A percentile compares a stretch with the other conserved stretches of the same genome.
Conservation (phyloP, 2,888 invertebrate genomes). For the Ceriagrion tenellum region DNA sequence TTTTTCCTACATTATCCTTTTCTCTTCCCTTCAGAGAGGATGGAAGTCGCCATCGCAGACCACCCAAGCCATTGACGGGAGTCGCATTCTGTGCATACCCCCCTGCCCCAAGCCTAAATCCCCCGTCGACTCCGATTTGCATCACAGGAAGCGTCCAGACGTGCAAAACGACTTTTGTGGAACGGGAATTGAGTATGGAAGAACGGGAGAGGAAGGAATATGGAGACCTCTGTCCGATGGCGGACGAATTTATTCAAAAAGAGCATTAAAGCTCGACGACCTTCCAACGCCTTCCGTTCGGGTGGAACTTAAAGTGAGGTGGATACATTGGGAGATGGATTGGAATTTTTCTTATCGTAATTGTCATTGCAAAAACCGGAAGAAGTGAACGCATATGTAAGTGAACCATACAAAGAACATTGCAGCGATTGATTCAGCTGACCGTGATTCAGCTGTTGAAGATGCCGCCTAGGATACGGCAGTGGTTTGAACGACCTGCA, state of each 20-base stretch:
- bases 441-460: too few species aligned
- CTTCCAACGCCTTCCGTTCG: neutral
- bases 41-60: neutral
- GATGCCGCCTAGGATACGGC: too few species aligned
- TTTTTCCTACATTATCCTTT: neutral
- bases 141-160: neutral
- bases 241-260: neutral
- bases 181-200: neutral
- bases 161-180: neutral
- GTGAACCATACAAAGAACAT: too few species aligned
- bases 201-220: neutral
- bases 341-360: too few species aligned
- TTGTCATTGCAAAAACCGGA: too few species aligned
- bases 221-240: neutral
- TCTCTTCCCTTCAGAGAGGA: neutral
- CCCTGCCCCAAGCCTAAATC: too few species aligned
- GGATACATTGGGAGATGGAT: neutral
- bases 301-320: neutral
- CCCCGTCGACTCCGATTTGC: neutral
- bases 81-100: neutral
- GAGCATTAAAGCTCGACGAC: neutral
- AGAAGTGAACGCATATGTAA: too few species aligned
- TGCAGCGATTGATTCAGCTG: too few species aligned
- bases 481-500: too few species aligned
- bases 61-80: neutral